A percentile compares a stretch with the other conserved stretches of the same genome.
Conservation (phyloP, 2,888 invertebrate genomes). For the Philonicus albiceps region DNA sequence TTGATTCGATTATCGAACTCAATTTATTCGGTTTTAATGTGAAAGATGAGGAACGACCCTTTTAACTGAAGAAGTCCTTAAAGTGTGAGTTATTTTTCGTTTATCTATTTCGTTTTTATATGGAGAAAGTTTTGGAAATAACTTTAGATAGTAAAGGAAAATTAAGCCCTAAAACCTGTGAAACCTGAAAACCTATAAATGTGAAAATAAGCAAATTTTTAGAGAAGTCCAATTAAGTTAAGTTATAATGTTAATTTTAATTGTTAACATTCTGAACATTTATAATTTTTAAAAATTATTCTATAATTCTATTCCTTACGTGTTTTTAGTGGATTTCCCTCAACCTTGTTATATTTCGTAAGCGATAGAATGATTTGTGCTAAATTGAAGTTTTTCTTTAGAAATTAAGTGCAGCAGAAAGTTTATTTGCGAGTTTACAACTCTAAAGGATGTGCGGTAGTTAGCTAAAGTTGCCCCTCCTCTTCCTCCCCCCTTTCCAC, state of each 20-base stretch:
- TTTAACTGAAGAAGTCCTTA: background rate
- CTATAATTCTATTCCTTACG: background rate
- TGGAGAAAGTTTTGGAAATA: background rate
- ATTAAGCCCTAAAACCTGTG: too few relatives aligned
- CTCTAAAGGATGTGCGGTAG: background rate
- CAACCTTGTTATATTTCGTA: background rate
- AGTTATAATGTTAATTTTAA: background rate
- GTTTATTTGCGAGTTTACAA: background rate
- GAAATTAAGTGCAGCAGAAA: background rate
- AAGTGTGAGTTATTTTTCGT: background rate
- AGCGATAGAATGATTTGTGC: background rate
- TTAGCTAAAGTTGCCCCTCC: background rate
- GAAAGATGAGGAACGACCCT: background rate
- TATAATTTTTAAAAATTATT: background rate
- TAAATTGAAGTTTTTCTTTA: background rate
- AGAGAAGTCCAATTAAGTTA: background rate
- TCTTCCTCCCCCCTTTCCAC: background rate
- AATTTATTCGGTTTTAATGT: background rate
- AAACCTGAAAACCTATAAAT: too few relatives aligned
- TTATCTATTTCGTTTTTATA: background rate
- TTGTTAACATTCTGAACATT: background rate
- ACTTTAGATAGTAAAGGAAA: too few relatives aligned
- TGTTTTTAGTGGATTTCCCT: background rate
- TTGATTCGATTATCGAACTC: background rate
- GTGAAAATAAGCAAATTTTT: too few relatives aligned